Evolutionary conservation across 2,888 invertebrate species (phyloP).

Genomic region (Drosophila bunnanda): DNA sequence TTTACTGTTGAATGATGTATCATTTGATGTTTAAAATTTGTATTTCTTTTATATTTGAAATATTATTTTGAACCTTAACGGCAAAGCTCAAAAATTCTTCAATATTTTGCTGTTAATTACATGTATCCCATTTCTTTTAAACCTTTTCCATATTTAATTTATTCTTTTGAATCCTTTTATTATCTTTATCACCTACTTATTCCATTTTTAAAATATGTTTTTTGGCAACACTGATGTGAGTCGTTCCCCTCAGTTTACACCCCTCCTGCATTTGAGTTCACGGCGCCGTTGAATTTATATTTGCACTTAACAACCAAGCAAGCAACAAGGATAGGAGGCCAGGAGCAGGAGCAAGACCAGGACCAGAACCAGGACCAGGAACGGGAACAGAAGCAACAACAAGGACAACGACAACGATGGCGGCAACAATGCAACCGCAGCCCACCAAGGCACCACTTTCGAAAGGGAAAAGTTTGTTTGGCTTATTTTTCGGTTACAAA

Average conservation of each 20-base stretch:
- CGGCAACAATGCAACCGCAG: conserved; percentile 42
- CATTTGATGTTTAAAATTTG: no score
- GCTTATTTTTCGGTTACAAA: conserved; percentile 78
- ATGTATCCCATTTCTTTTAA: background rate
- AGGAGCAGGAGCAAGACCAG: conserved; percentile 39
- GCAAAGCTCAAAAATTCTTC: no score
- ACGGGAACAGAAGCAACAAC: conserved; percentile 15
- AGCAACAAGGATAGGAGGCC: conserved; percentile 31
- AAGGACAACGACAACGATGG: conserved; percentile 27
- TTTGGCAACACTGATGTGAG: conserved; percentile 5
- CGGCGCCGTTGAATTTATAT: conserved; percentile 74
- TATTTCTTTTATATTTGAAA: no score
- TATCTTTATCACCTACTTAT: background rate
- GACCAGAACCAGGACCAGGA: conserved; percentile 23
- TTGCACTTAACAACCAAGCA: conserved; percentile 68
- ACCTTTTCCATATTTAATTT: background rate
- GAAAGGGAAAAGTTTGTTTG: conserved; percentile 63
- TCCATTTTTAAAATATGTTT: background rate
- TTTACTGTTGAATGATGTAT: no score
- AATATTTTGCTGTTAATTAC: no score
- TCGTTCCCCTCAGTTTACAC: background rate
- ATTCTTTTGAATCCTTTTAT: background rate
- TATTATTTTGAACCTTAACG: no score
- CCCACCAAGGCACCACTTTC: conserved; percentile 45
- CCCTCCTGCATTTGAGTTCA: conserved; percentile 54